Evolutionary conservation across 37 sponge, comb jelly and placozoan genomes (phyloP).

Genomic region (Beroe forskalii): DNA sequence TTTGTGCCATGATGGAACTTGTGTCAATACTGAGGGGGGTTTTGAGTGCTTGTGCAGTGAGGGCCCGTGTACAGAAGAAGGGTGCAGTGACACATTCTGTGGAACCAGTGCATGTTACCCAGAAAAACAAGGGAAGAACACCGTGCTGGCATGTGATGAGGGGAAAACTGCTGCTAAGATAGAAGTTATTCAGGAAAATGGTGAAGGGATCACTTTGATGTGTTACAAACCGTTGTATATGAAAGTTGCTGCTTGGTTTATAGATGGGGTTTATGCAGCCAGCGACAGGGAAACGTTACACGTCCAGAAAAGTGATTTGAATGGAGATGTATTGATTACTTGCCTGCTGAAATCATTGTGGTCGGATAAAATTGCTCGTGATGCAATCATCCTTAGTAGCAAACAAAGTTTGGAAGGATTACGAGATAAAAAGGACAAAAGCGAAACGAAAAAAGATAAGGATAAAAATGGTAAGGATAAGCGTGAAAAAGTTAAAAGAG

Average conservation of each 20-base stretch:
- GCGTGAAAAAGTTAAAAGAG: neutral
- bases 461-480: neutral
- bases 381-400: neutral
- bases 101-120: neutral
- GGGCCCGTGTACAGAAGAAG: neutral
- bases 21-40: neutral
- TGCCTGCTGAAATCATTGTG: constrained; percentile 2
- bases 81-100: neutral
- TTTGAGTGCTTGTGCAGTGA: neutral
- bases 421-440: neutral
- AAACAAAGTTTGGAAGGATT: too few species aligned
- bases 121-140: neutral
- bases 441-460: neutral
- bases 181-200: neutral
- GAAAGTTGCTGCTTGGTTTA: constrained; percentile 15
- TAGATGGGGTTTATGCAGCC: neutral
- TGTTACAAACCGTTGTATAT: neutral
- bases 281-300: neutral
- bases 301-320: neutral
- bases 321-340: neutral
- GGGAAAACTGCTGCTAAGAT: neutral
- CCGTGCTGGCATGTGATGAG: neutral
- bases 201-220: neutral
- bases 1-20: neutral
- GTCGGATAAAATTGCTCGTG: neutral